Evolutionary conservation across 1,140 invertebrate genomes (phyloP).

Genomic region (Trissolcus basalis): DNA sequence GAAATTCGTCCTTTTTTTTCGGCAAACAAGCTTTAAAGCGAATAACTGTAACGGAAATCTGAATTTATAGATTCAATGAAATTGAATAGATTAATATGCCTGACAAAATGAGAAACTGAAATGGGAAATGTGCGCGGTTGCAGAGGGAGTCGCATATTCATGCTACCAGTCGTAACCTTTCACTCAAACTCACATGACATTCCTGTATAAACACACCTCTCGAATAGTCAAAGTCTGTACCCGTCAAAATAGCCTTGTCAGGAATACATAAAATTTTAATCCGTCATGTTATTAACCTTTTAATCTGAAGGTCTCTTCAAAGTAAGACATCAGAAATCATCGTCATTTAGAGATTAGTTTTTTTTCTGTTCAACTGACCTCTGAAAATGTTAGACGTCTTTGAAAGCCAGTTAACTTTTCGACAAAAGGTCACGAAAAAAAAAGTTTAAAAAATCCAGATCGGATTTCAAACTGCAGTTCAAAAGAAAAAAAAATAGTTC

Average conservation of each 20-base stretch:
- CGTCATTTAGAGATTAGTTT: background rate
- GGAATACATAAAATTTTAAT: conserved; percentile 1
- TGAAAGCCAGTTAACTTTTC: too few relatives aligned
- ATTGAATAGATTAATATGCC: too few relatives aligned
- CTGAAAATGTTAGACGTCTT: background rate
- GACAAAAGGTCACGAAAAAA: too few relatives aligned
- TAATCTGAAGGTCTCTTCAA: background rate
- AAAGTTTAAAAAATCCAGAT: background rate
- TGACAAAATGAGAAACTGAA: too few relatives aligned
- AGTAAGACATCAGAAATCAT: conserved; percentile 8
- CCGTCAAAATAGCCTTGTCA: conserved; percentile 3
- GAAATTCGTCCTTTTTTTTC: too few relatives aligned
- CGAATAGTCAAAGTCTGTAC: background rate
- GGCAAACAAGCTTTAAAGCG: too few relatives aligned
- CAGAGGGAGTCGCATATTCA: too few relatives aligned
- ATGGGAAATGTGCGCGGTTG: too few relatives aligned
- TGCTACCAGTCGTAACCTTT: conserved; percentile 7
- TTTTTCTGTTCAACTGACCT: background rate
- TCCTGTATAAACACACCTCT: background rate
- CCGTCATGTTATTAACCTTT: conserved; percentile 11
- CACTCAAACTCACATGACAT: conserved; percentile 6
- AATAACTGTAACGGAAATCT: too few relatives aligned
- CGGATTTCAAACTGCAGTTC: background rate
- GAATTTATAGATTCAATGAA: too few relatives aligned
- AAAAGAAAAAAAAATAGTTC: too few relatives aligned